Conservation (phyloP, 2,113 vertebrate species). For the Phoenicopterus ruber region DNA sequence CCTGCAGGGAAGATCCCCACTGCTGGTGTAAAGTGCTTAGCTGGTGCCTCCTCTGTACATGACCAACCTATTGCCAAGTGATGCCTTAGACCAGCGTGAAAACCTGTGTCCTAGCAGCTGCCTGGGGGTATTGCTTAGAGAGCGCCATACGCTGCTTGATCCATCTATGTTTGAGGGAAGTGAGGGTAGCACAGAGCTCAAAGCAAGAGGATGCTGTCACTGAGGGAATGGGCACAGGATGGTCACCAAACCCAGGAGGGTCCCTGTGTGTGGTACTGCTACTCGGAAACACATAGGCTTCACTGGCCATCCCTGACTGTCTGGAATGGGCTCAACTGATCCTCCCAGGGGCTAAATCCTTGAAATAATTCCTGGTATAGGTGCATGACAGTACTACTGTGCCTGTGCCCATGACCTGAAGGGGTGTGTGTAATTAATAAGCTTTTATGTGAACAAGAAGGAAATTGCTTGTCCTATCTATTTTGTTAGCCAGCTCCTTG, state of each 20-base stretch:
- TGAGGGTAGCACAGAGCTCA: neutral
- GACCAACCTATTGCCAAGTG: neutral
- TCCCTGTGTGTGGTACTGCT: neutral
- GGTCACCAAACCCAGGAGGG: neutral
- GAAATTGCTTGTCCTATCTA: neutral
- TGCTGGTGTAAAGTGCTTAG: neutral
- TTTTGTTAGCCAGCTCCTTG: neutral
- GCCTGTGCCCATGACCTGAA: neutral
- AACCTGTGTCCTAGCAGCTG: neutral
- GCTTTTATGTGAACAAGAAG: neutral
- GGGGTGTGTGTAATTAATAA: neutral
- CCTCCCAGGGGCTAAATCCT: neutral
- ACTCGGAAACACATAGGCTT: neutral
- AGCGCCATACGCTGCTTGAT: neutral
- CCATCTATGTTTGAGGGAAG: neutral
- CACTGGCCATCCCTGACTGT: neutral
- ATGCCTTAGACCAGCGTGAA: neutral
- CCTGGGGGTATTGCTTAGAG: neutral
- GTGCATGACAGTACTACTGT: neutral
- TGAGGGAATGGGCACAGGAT: neutral
- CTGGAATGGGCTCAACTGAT: neutral
- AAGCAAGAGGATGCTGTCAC: neutral
- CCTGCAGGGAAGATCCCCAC: neutral
- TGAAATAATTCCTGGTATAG: neutral
- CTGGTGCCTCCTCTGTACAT: neutral